Percentiles rank a stretch among this genome's conserved stretches.
Evolutionary conservation across 2,113 vertebrate genomes (phyloP).

Genomic region (Bombycilla garrulus): DNA sequence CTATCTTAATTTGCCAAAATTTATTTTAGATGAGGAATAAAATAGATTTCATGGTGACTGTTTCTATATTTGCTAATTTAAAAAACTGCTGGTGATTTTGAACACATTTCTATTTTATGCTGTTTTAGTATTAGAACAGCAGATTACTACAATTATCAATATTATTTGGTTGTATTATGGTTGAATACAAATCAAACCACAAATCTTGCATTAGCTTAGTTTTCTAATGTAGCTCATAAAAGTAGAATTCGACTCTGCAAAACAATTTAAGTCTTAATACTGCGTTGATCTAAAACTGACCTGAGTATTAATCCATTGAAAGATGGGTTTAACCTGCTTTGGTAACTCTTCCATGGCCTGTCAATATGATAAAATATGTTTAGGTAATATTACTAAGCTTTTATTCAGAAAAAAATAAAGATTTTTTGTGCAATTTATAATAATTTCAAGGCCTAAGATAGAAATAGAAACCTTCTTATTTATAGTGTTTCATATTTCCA

Average conservation of each 20-base stretch:
- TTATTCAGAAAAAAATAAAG: background rate
- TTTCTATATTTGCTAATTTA: background rate
- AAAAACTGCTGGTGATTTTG: background rate
- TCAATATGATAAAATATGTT: background rate
- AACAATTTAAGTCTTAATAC: background rate
- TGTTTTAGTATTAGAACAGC: background rate
- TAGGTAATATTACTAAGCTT: background rate
- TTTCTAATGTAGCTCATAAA: background rate
- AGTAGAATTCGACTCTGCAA: background rate
- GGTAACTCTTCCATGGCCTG: background rate
- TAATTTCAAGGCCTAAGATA: background rate
- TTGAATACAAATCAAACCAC: background rate
- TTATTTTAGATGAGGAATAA: background rate
- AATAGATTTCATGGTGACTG: background rate
- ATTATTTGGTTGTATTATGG: background rate
- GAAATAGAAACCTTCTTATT: background rate
- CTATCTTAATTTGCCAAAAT: background rate
- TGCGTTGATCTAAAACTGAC: background rate
- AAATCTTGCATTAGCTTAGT: background rate
- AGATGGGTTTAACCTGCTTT: background rate
- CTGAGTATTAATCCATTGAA: background rate
- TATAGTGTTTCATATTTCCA: slow-evolving; percentile 13
- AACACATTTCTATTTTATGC: background rate
- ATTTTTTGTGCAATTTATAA: background rate
- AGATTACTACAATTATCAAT: background rate